Base-by-base conservation (phyloP, 2,888 invertebrate species). In the Leuctra nigra region DNA sequence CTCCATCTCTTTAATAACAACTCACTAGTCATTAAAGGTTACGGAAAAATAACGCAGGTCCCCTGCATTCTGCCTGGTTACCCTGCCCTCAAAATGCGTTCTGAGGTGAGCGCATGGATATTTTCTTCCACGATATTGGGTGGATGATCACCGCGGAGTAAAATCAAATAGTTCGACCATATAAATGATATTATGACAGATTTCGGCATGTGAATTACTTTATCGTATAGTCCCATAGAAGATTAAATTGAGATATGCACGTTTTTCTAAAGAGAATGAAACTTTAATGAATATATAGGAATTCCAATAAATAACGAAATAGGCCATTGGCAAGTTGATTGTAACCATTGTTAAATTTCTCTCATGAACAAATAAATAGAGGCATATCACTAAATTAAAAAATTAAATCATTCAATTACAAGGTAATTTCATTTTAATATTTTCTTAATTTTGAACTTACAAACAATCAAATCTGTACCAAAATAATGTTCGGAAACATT, bases 71-170 rank as follows among this genome's bases (percentile, higher is more conserved):
- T 62, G 61, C 47, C 57, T 56, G 52, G 41, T 57, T 62, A 55
- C 55, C 60, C 59, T 61, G 59, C 63, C 60, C 62, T 61, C 61
- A 54, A 63, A 62, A 63, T 63, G 63, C 63, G 61, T 63, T 63
- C 63, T 61, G 61, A 61, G 57, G 57, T 58, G 60, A 58, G 63
- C 63, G 63, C 59, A 63, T 57, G 59, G 54, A 63, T 63, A 63
- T 60, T 55, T 39, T 58, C 50, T 33, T 55, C 39, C 29, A 52
- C 57, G 46, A 53, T 38, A 54, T 47, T 54, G 57, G 33, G 53
- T 48, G 35, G 41, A 24, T 57, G 35, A 33, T 11, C 11, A 35
- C 35, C 29, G 22, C 48, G 24, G 56, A 59, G 48, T 35, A 29
- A 52, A 18, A 57, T 23, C 18, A 60, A 55, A 48, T 60, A 60